These are phyloP conservation scores for Phymastichus coffea DNA, from an alignment of 1,140 invertebrate genomes.

Conservation along the genomic window DNA sequence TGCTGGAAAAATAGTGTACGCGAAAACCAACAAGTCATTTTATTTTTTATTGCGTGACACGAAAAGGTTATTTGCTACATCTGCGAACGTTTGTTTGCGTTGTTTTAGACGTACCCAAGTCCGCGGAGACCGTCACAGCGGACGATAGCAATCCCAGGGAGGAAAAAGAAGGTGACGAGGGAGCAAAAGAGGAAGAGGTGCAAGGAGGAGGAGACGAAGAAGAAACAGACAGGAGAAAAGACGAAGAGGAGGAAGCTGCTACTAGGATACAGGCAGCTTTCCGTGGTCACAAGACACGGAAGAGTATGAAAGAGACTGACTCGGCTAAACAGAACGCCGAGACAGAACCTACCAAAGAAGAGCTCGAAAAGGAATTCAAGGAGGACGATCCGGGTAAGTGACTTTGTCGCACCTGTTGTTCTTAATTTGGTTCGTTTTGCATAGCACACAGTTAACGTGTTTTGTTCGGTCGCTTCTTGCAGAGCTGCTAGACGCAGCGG, in stretches of 20 bases:
- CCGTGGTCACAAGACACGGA: constrained; percentile 63
- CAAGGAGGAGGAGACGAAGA: not conserved
- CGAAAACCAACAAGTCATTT: too few relatives aligned
- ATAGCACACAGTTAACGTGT: not conserved
- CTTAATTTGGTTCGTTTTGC: not conserved
- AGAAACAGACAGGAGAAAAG: constrained; percentile 29
- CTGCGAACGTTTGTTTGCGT: not conserved
- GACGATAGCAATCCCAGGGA: not conserved
- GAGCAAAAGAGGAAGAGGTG: not conserved
- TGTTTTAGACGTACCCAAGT: constrained; percentile 4
- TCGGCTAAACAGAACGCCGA: constrained; percentile 49
- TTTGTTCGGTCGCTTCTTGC: constrained; percentile 30
- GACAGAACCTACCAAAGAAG: constrained; percentile 66
- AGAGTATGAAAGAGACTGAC: constrained; percentile 58
- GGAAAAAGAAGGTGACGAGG: not conserved
- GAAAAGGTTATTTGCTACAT: too few relatives aligned
- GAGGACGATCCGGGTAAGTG: constrained; percentile 73
- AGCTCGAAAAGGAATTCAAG: constrained; percentile 74
- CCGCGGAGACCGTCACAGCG: not conserved
- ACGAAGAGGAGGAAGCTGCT: constrained; percentile 60
- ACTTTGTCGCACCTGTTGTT: too few relatives aligned
- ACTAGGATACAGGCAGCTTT: constrained; percentile 70
- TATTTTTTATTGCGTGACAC: too few relatives aligned
- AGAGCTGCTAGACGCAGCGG: constrained; percentile 86
- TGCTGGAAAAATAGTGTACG: too few relatives aligned